Percentiles rank a stretch among this genome's conserved stretches.
These are phyloP conservation scores for Coreius guichenoti DNA, from an alignment of 2,797 vertebrate species.

Conservation along the genomic window DNA sequence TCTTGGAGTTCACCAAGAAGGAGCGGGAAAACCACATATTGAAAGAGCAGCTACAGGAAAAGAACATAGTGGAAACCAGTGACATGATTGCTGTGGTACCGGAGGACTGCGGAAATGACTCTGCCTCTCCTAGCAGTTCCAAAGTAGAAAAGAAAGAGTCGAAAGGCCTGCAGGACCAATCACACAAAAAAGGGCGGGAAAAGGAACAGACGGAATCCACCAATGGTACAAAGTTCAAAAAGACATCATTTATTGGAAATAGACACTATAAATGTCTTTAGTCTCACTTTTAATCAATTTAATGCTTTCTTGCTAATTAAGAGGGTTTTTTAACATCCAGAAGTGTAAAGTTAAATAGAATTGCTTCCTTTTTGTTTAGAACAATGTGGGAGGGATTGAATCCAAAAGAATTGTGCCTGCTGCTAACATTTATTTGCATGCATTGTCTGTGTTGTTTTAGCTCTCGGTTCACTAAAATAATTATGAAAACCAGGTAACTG, in stretches of 20 bases:
- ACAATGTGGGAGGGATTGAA: not conserved
- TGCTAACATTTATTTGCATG: not conserved
- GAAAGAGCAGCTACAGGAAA: slow-evolving; percentile 64
- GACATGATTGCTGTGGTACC: not conserved
- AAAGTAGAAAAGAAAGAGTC: slow-evolving; percentile 67
- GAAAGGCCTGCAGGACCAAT: slow-evolving; percentile 17
- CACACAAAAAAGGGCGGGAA: slow-evolving; percentile 25
- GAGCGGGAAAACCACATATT: slow-evolving; percentile 74
- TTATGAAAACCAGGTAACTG: not conserved
- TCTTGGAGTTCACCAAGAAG: slow-evolving; percentile 80
- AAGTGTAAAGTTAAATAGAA: not conserved
- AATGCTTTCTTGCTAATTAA: not conserved
- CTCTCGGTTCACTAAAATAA: not conserved
- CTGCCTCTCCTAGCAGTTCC: slow-evolving; percentile 68
- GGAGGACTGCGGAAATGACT: slow-evolving; percentile 64
- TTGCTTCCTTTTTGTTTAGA: not conserved
- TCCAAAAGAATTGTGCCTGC: not conserved
- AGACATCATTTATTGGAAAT: not conserved
- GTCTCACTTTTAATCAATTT: not conserved
- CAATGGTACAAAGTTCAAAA: slow-evolving; percentile 43
- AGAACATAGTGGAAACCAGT: slow-evolving; percentile 35
- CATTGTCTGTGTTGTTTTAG: not conserved
- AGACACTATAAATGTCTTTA: not conserved
- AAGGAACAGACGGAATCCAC: slow-evolving; percentile 59
- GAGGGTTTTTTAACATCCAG: not conserved